A percentile compares a stretch with the other conserved stretches of the same genome.
These are phyloP conservation scores for Dermolepida albohirtum DNA, from an alignment of 2,888 invertebrate species.

Conservation along the genomic window DNA sequence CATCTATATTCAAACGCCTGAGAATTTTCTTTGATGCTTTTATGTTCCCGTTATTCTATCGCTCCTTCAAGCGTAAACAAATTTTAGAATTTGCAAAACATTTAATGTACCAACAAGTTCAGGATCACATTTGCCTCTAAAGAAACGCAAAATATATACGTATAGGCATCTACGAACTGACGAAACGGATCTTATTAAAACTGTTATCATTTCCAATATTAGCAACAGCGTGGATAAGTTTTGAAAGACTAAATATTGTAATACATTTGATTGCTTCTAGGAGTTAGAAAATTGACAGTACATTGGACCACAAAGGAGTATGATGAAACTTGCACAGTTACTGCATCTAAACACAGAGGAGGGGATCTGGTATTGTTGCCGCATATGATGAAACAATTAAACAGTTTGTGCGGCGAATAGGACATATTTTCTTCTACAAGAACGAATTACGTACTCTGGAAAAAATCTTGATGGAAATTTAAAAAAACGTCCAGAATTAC, in stretches of 20 bases:
- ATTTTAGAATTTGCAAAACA: neutral
- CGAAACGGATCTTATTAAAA: no score
- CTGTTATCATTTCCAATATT: no score
- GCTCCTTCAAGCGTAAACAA: no score
- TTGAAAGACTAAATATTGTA: neutral
- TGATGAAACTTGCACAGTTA: no score
- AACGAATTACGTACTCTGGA: conserved; percentile 2
- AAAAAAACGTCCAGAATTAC: no score
- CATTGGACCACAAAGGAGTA: neutral
- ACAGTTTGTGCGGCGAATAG: neutral
- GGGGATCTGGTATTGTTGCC: no score
- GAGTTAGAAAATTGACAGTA: neutral
- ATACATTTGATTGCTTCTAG: neutral
- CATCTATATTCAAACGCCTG: neutral
- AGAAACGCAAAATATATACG: neutral
- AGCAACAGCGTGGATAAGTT: no score
- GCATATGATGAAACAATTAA: no score
- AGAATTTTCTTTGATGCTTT: conserved; percentile 60
- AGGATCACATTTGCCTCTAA: no score
- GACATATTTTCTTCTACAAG: neutral
- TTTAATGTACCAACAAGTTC: neutral
- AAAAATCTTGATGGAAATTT: neutral
- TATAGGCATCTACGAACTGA: neutral
- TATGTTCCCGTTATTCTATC: conserved; percentile 56
- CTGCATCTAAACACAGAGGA: no score